Base-by-base conservation (phyloP, 2,888 invertebrate species). In the Dastarcus helophoroides region DNA sequence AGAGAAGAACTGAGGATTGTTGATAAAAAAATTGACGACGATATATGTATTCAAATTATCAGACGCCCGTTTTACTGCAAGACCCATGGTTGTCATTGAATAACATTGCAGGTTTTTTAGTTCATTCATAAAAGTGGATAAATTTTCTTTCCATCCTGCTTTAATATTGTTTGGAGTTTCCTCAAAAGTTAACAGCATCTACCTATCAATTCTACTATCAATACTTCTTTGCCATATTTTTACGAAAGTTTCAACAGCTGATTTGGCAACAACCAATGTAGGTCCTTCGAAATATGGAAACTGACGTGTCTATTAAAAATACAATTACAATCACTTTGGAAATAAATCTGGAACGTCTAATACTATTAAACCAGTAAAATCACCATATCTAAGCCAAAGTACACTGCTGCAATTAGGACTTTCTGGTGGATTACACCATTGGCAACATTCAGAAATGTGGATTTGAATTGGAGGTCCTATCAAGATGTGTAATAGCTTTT, bases 321-420 rank as follows among this genome's bases (percentile, higher is more conserved):
- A 98, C 83, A 69, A 99, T 97, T 63, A 98, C 97, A 65, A 97
- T 97, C 98, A 98, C 99, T 67, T 69, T 54, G n/a, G n/a, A n/a
- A n/a, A n/a, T n/a, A n/a, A n/a, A n/a, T n/a, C n/a, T n/a, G n/a
- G n/a, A n/a, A n/a, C n/a, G n/a, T n/a, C n/a, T n/a, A n/a, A n/a
- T n/a, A n/a, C n/a, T n/a, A n/a, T n/a, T n/a, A n/a, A n/a, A n/a
- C n/a, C n/a, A n/a, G n/a, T n/a, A n/a, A n/a, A n/a, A n/a, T n/a
- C n/a, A n/a, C n/a, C n/a, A n/a, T n/a, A n/a, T n/a, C n/a, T n/a
- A n/a, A n/a, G n/a, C n/a, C n/a, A n/a, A n/a, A n/a, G n/a, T n/a
- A n/a, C n/a, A n/a, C n/a, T n/a, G n/a, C n/a, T n/a, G n/a, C n/a
- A n/a, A n/a, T n/a, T n/a, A n/a, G n/a, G n/a, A n/a, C n/a, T n/a